phyloP scores from a whole-genome alignment of 2,888 invertebrate genomes.

The Junonia oenone region DNA sequence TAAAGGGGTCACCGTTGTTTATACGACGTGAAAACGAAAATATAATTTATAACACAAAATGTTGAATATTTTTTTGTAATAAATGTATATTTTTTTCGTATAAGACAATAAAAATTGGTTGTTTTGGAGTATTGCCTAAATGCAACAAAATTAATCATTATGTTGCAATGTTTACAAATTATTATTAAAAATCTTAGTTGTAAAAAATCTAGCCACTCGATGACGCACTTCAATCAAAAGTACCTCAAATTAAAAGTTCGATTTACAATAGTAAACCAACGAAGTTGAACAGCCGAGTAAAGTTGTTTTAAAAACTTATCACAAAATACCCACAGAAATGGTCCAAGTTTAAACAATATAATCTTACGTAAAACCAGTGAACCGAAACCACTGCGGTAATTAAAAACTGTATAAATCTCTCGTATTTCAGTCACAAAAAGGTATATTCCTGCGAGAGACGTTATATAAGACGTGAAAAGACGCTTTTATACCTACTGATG shows the following conservation, averaged over 20 bases:
- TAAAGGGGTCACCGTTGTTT: slow-evolving; percentile 38
- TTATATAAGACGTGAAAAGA: slow-evolving; percentile 15
- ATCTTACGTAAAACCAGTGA: background rate
- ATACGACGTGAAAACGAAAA: slow-evolving; percentile 1
- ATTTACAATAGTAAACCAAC: background rate
- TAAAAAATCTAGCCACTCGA: too few species aligned
- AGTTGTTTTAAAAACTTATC: background rate
- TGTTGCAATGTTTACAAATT: too few species aligned
- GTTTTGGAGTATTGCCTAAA: too few species aligned
- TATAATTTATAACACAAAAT: background rate
- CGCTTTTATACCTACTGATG: slow-evolving; percentile 16
- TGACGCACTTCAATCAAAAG: background rate
- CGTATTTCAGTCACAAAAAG: slow-evolving; percentile 12
- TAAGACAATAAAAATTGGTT: too few species aligned
- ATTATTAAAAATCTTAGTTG: too few species aligned
- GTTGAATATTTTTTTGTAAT: background rate
- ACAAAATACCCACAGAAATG: too few species aligned
- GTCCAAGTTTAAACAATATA: background rate
- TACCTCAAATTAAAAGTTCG: background rate
- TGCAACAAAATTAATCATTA: too few species aligned
- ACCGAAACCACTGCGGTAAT: slow-evolving; percentile 17
- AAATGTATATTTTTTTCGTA: background rate
- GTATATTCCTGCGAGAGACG: slow-evolving; percentile 9
- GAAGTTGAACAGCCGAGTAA: too few species aligned
- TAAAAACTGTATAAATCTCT: slow-evolving; percentile 16